Evolutionary conservation across 92 coral and sea anemone genomes (phyloP), one percentile per base, ranked within the genome.

Genomic region (Heliopora coerulea): DNA sequence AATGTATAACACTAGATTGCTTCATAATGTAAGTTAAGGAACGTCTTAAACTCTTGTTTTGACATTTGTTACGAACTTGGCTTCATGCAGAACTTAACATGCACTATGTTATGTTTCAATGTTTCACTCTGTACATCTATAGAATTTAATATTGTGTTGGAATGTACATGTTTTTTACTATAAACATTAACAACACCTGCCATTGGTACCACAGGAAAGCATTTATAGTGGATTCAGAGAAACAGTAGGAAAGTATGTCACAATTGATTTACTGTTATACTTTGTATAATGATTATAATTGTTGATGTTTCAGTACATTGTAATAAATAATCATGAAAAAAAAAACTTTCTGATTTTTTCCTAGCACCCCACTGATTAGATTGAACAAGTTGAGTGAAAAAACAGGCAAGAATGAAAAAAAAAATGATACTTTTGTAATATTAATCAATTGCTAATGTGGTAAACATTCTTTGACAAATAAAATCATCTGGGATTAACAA

Each of bases 321-420:
- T n/a, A n/a, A n/a, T n/a, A n/a, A n/a, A n/a, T n/a, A 27, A 30
- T 31, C 26, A 30, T 65, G 7, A 34, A 37, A n/a, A 1, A 4
- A 70, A 70, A 21, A 12, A 12, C 20, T 26, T 20, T 67, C 27
- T 63, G 29, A 44, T 61, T 74, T 46, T 18, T 17, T 65, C 56
- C 23, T 74, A 91, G 97, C 56, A 91, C 97, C 13, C 97, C 97
- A 59, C 40, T 91, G 79, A 84, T 91, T 46, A 84, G 91, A 72
- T 82, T 91, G 18, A 89, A 87, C 76, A 91, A 85, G 76, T 90
- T 91, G 27, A 91, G 97, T 79, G 97, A 91, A 54, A 84, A 87
- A 86, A 91, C 97, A 85, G 97, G 97, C 87, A 81, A 28, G 28
- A 27, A 13, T 15, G n/a, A n/a, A n/a, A n/a, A n/a, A 32, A 41